Evolutionary conservation across 2,113 vertebrate species (phyloP).

Genomic region (Callipepla californica): DNA sequence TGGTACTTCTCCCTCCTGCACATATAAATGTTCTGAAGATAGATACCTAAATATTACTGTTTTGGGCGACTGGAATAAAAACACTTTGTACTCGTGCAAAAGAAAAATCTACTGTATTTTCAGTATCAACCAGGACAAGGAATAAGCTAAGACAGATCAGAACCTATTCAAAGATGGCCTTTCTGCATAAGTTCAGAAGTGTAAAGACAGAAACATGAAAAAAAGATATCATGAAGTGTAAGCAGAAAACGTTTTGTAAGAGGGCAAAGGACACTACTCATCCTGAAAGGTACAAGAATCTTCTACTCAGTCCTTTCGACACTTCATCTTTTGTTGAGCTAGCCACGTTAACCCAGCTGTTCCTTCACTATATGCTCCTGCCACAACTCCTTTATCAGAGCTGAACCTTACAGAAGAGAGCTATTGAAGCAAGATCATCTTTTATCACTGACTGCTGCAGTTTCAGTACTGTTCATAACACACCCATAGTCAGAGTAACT

Average conservation of each 20-base stretch:
- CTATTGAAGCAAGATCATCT: background rate
- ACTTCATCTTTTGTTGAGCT: conserved; percentile 6
- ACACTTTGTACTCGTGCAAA: background rate
- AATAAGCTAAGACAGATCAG: background rate
- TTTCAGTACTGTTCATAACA: background rate
- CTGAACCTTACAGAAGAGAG: background rate
- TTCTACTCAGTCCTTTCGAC: background rate
- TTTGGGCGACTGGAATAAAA: background rate
- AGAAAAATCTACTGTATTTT: background rate
- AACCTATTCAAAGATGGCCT: background rate
- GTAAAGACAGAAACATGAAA: background rate
- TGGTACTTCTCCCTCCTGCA: background rate
- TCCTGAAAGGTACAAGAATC: background rate
- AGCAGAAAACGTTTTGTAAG: background rate
- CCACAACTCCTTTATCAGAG: background rate
- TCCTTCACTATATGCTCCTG: background rate
- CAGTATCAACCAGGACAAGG: background rate
- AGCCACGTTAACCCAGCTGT: background rate
- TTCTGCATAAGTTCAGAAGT: background rate
- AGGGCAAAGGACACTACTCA: background rate
- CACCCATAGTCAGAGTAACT: background rate
- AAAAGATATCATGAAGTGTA: background rate
- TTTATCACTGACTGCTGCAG: background rate
- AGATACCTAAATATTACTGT: background rate
- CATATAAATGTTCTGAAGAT: background rate